phyloP scores from a whole-genome alignment of 2,113 vertebrate genomes.

The Ptilorrhoa leucosticta region DNA sequence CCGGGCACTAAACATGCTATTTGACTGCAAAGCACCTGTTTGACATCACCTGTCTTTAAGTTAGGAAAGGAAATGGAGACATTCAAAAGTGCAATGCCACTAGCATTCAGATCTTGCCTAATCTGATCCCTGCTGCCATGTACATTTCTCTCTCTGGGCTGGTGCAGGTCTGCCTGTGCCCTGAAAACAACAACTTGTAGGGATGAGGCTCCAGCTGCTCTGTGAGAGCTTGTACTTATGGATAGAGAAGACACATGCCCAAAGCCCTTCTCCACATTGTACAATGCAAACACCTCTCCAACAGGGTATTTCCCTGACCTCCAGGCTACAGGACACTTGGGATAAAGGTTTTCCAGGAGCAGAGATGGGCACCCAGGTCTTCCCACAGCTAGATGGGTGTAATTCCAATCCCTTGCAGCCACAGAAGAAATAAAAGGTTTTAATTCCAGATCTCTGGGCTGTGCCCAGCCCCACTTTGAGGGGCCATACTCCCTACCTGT shows the following conservation, averaged over 20 bases:
- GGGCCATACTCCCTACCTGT: not conserved
- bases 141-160: not conserved
- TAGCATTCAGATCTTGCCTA: not conserved
- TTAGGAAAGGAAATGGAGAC: not conserved
- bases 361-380: not conserved
- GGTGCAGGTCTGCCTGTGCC: not conserved
- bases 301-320: not conserved
- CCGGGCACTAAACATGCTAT: not conserved
- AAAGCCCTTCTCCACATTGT: not conserved
- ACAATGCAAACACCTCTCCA: not conserved
- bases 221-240: not conserved
- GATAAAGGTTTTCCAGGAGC: not conserved
- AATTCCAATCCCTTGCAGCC: not conserved
- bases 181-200: not conserved
- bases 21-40: not conserved
- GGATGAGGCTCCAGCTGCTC: not conserved
- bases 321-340: not conserved
- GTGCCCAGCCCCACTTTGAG: not conserved
- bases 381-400: not conserved
- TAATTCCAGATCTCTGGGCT: not conserved
- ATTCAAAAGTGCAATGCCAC: not conserved
- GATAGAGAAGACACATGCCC: not conserved
- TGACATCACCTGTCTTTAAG: not conserved
- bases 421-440: not conserved
- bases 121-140: not conserved